Percentiles rank a stretch among this genome's conserved stretches.
phyloP scores from a whole-genome alignment of 1,140 invertebrate species.

The Heliconius hermathena region DNA sequence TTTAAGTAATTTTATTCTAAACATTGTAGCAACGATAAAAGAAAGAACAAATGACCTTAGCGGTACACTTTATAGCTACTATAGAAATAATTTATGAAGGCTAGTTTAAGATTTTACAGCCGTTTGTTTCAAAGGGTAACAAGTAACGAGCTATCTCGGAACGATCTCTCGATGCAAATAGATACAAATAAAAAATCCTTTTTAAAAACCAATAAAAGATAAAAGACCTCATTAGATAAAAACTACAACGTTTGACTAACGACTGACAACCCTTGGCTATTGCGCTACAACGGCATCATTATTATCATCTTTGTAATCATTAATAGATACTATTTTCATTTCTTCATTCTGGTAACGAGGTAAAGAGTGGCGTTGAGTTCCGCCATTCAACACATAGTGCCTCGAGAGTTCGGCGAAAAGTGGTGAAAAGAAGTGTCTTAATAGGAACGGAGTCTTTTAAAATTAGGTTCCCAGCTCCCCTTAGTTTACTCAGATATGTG shows the following conservation, averaged over 20 bases:
- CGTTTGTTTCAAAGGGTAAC: not conserved
- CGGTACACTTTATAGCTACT: not conserved
- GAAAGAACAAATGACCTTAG: not conserved
- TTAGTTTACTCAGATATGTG: no score
- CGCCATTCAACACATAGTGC: no score
- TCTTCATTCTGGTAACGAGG: no score
- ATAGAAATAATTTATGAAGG: not conserved
- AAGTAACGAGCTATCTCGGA: not conserved
- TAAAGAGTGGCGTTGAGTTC: no score
- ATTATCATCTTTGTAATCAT: no score
- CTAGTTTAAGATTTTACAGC: constrained; percentile 3
- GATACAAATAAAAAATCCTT: not conserved
- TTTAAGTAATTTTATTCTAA: not conserved
- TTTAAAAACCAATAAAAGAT: not conserved
- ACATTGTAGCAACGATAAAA: not conserved
- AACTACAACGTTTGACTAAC: not conserved
- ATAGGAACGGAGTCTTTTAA: no score
- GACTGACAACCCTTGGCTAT: no score
- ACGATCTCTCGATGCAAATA: not conserved
- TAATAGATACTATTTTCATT: no score
- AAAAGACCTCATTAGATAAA: not conserved
- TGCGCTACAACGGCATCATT: no score
- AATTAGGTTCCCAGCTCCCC: no score
- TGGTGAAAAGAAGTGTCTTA: no score
- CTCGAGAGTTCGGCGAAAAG: no score